Percentiles rank a stretch among this genome's conserved stretches.
Conservation (phyloP, 2,797 vertebrate genomes). For the Columba guinea region DNA sequence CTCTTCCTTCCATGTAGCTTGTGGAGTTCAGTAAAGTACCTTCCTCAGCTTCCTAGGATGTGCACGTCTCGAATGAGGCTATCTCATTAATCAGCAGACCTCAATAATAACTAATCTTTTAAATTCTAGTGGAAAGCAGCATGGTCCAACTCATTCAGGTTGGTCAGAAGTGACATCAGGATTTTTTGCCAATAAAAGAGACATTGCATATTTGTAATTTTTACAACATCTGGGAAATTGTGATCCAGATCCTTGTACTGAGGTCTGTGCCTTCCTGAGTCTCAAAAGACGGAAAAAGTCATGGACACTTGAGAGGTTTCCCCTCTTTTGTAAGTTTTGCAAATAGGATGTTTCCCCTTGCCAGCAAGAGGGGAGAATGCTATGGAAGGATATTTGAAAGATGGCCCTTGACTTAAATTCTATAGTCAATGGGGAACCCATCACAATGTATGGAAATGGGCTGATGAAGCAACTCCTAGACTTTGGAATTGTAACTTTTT, state of each 20-base stretch:
- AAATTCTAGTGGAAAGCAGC: background rate
- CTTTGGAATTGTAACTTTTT: background rate
- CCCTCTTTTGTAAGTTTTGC: background rate
- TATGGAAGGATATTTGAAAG: background rate
- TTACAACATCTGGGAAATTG: background rate
- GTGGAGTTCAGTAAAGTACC: background rate
- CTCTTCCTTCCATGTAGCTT: background rate
- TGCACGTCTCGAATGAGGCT: background rate
- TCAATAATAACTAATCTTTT: background rate
- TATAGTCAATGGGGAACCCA: background rate
- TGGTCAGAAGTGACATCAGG: background rate
- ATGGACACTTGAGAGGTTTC: background rate
- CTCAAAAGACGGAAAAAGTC: background rate
- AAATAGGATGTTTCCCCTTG: background rate
- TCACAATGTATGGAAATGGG: background rate
- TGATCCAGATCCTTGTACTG: background rate
- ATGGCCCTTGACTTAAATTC: background rate
- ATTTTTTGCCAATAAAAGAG: background rate
- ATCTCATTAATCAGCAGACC: background rate
- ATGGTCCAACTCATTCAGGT: background rate
- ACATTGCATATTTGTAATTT: background rate
- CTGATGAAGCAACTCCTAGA: background rate
- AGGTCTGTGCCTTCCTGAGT: background rate
- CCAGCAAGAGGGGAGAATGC: background rate
- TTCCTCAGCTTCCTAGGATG: background rate